Evolutionary conservation across 2,888 invertebrate species (phyloP).

Genomic region (Lasioglossum morio): DNA sequence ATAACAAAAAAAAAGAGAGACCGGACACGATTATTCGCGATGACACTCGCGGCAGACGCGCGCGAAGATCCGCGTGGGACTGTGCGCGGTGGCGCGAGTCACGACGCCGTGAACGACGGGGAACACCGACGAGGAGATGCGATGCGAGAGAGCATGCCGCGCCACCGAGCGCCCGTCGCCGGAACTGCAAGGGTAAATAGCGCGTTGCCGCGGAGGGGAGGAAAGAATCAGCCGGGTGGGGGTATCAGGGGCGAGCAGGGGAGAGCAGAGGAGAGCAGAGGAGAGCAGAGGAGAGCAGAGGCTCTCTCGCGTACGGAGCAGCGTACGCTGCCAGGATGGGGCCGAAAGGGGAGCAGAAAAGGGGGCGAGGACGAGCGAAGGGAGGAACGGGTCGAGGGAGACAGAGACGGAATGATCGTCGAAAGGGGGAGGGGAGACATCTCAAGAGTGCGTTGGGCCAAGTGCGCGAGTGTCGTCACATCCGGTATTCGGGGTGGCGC

Average conservation of each 20-base stretch:
- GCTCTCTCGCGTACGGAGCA: slow-evolving; percentile 55
- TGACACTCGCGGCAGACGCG: slow-evolving; percentile 59
- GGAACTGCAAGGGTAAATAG: slow-evolving; percentile 72
- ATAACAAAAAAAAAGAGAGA: not conserved
- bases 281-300: slow-evolving; percentile 41
- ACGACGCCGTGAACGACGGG: slow-evolving; percentile 60
- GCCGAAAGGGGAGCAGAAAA: not conserved
- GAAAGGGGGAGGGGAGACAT: slow-evolving; percentile 51
- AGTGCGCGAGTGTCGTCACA: slow-evolving; percentile 80
- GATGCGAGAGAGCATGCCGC: slow-evolving; percentile 62
- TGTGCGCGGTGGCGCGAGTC: slow-evolving; percentile 74
- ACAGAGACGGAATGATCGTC: slow-evolving; percentile 22
- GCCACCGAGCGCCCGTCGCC: slow-evolving; percentile 60
- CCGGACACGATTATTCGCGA: slow-evolving; percentile 38
- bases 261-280: slow-evolving; percentile 35
- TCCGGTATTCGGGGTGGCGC: slow-evolving; percentile 78
- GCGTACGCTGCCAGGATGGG: slow-evolving; percentile 27
- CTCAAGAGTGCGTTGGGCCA: slow-evolving; percentile 77
- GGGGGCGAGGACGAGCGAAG: slow-evolving; percentile 24
- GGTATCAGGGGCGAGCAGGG: slow-evolving; percentile 32
- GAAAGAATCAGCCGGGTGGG: slow-evolving; percentile 22
- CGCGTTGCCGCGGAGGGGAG: slow-evolving; percentile 60
- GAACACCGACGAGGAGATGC: slow-evolving; percentile 63
- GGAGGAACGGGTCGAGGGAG: slow-evolving; percentile 38
- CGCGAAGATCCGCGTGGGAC: slow-evolving; percentile 79